Percentiles rank a stretch among this genome's conserved stretches.
Evolutionary conservation across 2,888 invertebrate genomes (phyloP).

Genomic region (Tuberolachnus salignus): DNA sequence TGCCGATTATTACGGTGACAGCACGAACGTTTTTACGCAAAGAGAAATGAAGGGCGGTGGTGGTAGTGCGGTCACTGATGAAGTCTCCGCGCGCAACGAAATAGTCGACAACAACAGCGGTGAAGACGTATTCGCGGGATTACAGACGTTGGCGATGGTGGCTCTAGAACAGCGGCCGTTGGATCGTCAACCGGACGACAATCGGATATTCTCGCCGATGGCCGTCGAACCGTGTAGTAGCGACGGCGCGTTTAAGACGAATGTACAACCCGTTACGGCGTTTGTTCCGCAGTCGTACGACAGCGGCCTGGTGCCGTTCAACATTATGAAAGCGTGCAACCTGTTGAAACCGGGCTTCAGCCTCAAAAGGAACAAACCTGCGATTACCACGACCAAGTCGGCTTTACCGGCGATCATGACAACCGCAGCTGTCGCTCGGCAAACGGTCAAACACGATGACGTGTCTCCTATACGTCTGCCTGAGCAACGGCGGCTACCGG

Average conservation of each 20-base stretch:
- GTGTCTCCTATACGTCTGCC: background rate
- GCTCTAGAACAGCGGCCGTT: too few species aligned
- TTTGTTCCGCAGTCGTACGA: background rate
- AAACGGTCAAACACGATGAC: background rate
- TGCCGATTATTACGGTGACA: background rate
- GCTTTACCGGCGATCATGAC: background rate
- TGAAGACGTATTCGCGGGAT: too few species aligned
- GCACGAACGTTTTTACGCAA: background rate
- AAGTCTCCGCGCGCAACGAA: too few species aligned
- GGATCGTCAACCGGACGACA: too few species aligned
- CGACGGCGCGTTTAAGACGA: too few species aligned
- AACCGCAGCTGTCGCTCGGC: background rate
- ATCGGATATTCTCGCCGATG: too few species aligned
- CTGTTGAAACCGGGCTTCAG: slow-evolving; percentile 35
- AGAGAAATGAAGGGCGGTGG: background rate
- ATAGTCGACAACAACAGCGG: too few species aligned
- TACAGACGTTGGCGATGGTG: too few species aligned
- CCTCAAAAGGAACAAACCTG: background rate
- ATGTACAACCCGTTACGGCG: too few species aligned
- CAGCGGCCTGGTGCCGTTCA: background rate
- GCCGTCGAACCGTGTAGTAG: too few species aligned
- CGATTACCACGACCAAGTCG: background rate
- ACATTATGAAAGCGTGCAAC: slow-evolving; percentile 24
- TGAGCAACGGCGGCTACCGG: background rate
- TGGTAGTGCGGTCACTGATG: background rate